These are phyloP conservation scores for Epinephelus fuscoguttatus DNA, from an alignment of 2,113 vertebrate genomes.

Conservation along the genomic window DNA sequence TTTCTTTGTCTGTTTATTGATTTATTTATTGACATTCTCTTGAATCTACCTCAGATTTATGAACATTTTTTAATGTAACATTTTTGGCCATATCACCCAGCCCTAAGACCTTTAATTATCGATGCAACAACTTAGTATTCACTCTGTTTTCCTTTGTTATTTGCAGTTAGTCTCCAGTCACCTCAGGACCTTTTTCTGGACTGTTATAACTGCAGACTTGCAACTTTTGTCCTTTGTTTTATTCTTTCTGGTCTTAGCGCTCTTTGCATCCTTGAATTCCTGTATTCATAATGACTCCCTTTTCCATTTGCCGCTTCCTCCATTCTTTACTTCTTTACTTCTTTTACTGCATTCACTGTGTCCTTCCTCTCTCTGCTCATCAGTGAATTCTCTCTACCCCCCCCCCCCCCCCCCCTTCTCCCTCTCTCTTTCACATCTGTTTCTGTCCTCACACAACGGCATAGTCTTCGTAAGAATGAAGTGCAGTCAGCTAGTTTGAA, in stretches of 20 bases:
- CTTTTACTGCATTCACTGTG: not conserved
- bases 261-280: not conserved
- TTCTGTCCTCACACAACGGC: constrained; percentile 4
- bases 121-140: not conserved
- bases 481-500: constrained; percentile 48
- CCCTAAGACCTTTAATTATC: not conserved
- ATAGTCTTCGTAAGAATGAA: constrained; percentile 6
- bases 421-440: not conserved
- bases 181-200: not conserved
- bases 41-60: no score
- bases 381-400: not conserved
- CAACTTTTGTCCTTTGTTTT: not conserved
- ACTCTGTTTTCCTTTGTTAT: not conserved
- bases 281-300: not conserved
- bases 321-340: not conserved
- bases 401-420: not conserved
- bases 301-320: not conserved
- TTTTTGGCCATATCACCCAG: no score
- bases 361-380: not conserved
- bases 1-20: no score
- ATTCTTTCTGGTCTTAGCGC: not conserved
- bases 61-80: no score
- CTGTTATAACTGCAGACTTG: not conserved
- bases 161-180: not conserved
- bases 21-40: no score